Base-by-base conservation (phyloP, 1,140 invertebrate species). In the Oscheius sp. region DNA sequence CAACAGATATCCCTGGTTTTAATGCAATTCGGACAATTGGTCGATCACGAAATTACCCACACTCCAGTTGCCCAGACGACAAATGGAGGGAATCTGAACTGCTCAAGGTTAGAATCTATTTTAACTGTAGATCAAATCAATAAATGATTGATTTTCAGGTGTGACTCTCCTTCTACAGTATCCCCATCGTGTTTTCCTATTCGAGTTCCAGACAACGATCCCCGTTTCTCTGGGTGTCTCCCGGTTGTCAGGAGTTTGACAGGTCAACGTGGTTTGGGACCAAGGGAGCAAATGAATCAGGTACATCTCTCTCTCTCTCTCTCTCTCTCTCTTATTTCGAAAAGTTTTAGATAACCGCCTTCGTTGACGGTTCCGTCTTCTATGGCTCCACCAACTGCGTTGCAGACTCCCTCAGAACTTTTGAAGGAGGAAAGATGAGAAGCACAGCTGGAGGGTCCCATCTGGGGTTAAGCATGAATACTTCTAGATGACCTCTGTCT, bases 191-290 rank as follows among this genome's bases (percentile, higher is more conserved):
- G 88, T 76, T 86, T 86, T 68, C 88, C 88, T 2, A 89, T 89
- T 58, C 77, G 80, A 2, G 85, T 89, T 46, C 88, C 88, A 0
- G 71, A 83, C n/a, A 84, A 84, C 49, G 88, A 89, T 82, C 87
- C 88, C 1, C 86, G 84, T 78, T 90, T 88, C 80, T 88, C 91
- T 35, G 88, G 93, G 64, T 96, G 94, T 82, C 92, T 96, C 83
- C 92, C 93, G 2, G 95, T 94, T 80, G 94, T 94, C 88, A 90
- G 93, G 82, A 94, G 92, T 26, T 85, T 95, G 62, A 91, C 92
- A 2, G 93, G 92, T 28, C 93, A 95, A 82, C 90, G 91, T 18
- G 88, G 90, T 52, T 85, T 94, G 35, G 74, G 75, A 2, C 74
- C 59, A 26, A 26, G 68, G 2, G 66, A 73, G 63, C 74, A 71